Conservation (phyloP, 2,113 vertebrate species). For the Promerops cafer region DNA sequence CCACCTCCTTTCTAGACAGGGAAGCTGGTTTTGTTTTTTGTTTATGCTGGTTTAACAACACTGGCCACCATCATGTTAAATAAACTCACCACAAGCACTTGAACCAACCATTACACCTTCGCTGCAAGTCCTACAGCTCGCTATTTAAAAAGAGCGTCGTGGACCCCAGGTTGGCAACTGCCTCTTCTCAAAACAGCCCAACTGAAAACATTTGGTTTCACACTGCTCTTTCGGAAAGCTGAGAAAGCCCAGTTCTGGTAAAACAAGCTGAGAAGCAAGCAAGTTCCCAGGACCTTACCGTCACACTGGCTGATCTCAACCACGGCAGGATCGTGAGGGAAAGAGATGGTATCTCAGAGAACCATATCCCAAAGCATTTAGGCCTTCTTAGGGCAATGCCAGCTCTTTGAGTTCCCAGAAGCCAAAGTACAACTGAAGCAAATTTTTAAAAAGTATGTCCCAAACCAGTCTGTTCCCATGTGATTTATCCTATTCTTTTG, state of each 20-base stretch:
- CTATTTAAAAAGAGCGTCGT: neutral
- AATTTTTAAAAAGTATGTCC: neutral
- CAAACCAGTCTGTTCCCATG: neutral
- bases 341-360: neutral
- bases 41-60: neutral
- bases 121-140: neutral
- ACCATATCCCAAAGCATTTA: neutral
- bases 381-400: neutral
- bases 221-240: neutral
- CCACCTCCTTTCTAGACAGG: neutral
- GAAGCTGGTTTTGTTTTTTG: neutral
- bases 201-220: neutral
- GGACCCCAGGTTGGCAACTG: neutral
- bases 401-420: slow-evolving; percentile 3
- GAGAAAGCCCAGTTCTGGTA: neutral
- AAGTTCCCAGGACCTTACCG: neutral
- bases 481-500: neutral
- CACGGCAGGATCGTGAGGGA: neutral
- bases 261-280: neutral
- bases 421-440: neutral
- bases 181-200: neutral
- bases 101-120: neutral
- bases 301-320: neutral
- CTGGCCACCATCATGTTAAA: neutral
- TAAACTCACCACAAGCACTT: neutral